Percentiles rank a stretch among this genome's conserved stretches.
Conservation (phyloP, 2,888 invertebrate genomes). For the Macaria notata region DNA sequence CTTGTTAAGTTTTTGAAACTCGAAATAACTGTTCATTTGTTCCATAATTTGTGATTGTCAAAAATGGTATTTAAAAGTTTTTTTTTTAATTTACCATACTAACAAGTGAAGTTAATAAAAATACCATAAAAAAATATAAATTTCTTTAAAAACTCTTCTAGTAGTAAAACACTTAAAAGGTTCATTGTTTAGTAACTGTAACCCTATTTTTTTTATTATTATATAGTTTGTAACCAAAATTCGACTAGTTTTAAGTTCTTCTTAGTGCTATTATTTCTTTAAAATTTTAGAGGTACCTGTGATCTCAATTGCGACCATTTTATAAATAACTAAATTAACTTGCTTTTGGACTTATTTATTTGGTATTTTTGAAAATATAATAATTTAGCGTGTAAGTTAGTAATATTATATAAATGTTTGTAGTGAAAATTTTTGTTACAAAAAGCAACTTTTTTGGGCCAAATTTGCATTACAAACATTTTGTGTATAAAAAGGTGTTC, state of each 20-base stretch:
- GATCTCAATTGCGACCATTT: slow-evolving; percentile 26
- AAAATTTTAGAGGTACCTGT: slow-evolving; percentile 19
- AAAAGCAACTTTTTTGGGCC: background rate
- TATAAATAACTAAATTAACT: slow-evolving; percentile 18
- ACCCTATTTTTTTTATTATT: background rate
- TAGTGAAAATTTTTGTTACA: slow-evolving; percentile 18
- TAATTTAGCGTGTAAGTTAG: slow-evolving; percentile 8
- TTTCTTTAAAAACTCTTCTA: too few species aligned
- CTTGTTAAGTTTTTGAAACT: too few species aligned
- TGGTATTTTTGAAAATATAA: slow-evolving; percentile 15
- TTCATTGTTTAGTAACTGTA: too few species aligned
- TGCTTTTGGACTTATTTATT: slow-evolving; percentile 23
- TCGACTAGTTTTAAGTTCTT: slow-evolving; percentile 9
- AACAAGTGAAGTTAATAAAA: too few species aligned
- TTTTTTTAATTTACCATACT: too few species aligned
- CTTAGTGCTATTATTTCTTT: slow-evolving; percentile 15
- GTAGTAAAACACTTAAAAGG: too few species aligned
- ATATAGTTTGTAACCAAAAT: slow-evolving; percentile 16
- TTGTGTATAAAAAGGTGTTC: slow-evolving; percentile 1
- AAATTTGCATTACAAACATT: slow-evolving; percentile 14
- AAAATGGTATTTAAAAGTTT: too few species aligned
- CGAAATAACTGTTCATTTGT: too few species aligned
- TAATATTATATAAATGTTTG: slow-evolving; percentile 13
- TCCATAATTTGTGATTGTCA: too few species aligned
- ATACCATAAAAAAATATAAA: too few species aligned